Evolutionary conservation across 2,113 vertebrate species (phyloP), one percentile per base, ranked within the genome.

Genomic region (Ursus arctos): DNA sequence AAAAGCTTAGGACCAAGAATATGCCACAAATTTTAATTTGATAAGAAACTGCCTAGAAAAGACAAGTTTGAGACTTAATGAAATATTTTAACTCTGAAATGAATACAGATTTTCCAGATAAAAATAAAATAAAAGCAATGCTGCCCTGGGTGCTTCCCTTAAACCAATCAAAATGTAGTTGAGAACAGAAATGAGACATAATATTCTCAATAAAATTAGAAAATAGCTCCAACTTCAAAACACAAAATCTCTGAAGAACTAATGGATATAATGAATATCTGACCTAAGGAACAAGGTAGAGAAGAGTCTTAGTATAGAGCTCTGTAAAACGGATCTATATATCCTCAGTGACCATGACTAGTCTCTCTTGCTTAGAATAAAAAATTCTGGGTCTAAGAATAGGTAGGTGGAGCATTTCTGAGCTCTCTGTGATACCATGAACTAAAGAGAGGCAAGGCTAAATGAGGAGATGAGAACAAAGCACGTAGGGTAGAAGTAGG

Each of bases 71-170:
- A 97, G n/a, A 90, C 18, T 88, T 91, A 92, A 47, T 15, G 15
- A 96, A 96, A 90, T 65, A 82, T 59, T 89, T 43, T 95, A 97
- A 91, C 40, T 93, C 69, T 82, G 91, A 96, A 94, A 86, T 69
- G 12, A 96, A 81, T 33, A 53, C 8, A 77, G 26, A 80, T 49
- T 85, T 85, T 95, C 43, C 33, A 7, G 96, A 82, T 92, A 96
- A 91, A 94, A 91, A 51, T 14, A 93, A 77, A 79, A 89, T 94
- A 82, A 88, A 79, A 84, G 33, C 24, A 96, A 95, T 69, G 57
- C 12, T 79, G 24, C 6, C 28, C 40, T 49, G 18, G 72, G 77
- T 7, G 72, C n/a, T 53, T 92, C 15, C 11, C 77, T 88, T 80
- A 85, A 88, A 49, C 15, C 18, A 81, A 69, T 43, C 69, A 81